Evolutionary conservation across 2,113 vertebrate genomes (phyloP).

Genomic region (Regulus satrapa): DNA sequence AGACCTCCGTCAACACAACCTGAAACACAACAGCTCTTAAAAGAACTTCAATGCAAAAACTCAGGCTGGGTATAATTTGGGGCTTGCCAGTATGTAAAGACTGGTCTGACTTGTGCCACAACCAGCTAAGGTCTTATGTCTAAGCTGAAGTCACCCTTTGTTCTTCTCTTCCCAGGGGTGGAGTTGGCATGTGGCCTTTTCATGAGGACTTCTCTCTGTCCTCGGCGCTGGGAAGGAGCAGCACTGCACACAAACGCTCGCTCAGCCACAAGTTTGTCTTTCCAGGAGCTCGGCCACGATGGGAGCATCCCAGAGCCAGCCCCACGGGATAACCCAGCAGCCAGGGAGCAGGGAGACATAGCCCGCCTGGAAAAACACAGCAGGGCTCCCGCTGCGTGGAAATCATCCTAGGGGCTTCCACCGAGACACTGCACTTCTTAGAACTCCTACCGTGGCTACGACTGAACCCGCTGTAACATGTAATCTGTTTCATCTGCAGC

Average conservation of each 20-base stretch:
- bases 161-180: background rate
- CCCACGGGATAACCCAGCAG: background rate
- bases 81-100: background rate
- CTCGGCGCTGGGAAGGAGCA: background rate
- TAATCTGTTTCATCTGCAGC: background rate
- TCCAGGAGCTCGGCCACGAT: no score
- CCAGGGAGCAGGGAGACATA: background rate
- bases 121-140: background rate
- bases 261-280: background rate
- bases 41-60: background rate
- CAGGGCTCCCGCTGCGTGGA: background rate
- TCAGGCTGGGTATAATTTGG: background rate
- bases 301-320: no score
- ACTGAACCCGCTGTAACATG: background rate
- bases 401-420: background rate
- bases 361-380: background rate
- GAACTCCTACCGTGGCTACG: background rate
- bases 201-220: background rate
- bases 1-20: background rate
- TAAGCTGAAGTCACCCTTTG: background rate
- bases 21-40: background rate
- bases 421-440: background rate
- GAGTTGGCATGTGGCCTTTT: background rate
- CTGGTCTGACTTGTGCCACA: constrained; percentile 40
- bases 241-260: background rate